Evolutionary conservation across 2,888 invertebrate genomes (phyloP).

Genomic region (Trichopoda pennipes): DNA sequence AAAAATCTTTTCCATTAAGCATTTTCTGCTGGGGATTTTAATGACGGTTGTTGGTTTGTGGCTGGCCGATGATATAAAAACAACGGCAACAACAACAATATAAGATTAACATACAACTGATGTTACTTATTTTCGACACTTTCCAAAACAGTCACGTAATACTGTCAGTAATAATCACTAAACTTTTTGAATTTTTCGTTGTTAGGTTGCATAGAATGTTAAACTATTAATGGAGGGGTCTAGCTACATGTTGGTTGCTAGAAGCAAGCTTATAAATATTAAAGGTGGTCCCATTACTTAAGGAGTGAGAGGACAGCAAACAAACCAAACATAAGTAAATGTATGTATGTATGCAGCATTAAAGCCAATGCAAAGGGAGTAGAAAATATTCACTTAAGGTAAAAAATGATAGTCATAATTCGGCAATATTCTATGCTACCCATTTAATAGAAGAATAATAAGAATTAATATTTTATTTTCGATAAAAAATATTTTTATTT

Average conservation of each 20-base stretch:
- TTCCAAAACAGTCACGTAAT: constrained; percentile 80
- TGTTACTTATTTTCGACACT: constrained; percentile 78
- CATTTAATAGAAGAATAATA: no score
- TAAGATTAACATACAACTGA: constrained; percentile 66
- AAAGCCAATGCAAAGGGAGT: no score
- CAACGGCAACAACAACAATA: constrained; percentile 12
- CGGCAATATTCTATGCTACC: no score
- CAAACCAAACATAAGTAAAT: neutral
- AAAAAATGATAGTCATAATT: no score
- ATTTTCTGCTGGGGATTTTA: constrained; percentile 42
- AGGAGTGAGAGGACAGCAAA: constrained; percentile 8
- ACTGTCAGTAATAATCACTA: constrained; percentile 81
- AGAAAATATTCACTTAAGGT: no score
- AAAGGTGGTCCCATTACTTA: constrained; percentile 59
- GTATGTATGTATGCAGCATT: no score
- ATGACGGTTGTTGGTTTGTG: constrained; percentile 53
- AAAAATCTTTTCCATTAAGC: constrained; percentile 50
- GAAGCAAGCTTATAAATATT: constrained; percentile 68
- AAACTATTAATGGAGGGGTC: constrained; percentile 56
- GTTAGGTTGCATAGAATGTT: constrained; percentile 66
- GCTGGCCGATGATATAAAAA: constrained; percentile 47
- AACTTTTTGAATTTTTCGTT: constrained; percentile 75
- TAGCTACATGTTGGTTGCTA: constrained; percentile 55
- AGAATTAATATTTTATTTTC: no score
- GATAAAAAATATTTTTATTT: no score